Base-by-base conservation (phyloP, 2,113 vertebrate genomes). In the Butorides virescens region DNA sequence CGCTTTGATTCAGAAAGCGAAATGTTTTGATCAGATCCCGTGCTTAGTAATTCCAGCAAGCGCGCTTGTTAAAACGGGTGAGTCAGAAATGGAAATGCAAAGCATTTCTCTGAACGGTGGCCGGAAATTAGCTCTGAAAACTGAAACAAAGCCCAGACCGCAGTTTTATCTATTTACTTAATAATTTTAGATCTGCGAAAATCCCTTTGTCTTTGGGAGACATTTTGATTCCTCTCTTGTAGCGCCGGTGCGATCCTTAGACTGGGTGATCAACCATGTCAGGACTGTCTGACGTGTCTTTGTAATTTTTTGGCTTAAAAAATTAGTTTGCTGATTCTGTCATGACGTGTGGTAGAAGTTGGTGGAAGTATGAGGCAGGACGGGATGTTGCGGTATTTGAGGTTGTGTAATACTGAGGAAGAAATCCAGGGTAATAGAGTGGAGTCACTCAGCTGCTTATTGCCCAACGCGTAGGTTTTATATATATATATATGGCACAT, bases 71-170 rank as follows among this genome's bases (percentile, higher is more conserved):
- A 96, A 97, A 97, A 97, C 3, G 37, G 88, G 96, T 99, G 99
- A 99, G 98, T 99, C 99, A 99, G 98, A 98, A 97, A 92, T 98
- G 89, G 97, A 98, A 96, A 98, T 98, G 98, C 96, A 98, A 98
- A 98, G 94, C 95, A 94, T 90, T 92, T 97, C 95, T 96, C 96
- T 97, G 95, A 97, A 96, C 92, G 16, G 90, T 95, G 95, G 96
- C 97, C 98, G 96, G 97, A 98, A 98, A 95, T 97, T 67, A 95
- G 86, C 93, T 97, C 96, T 97, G 94, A 96, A 98, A 98, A 92
- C 93, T 96, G 92, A 95, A 97, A 95, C 90, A 83, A 94, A 97
- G 80, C 71, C 78, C 88, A 89, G 88, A 95, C 94, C 95, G 11
- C 94, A 96, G 70, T 92, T 97, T 93, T 92, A 95, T 94, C 91